These are phyloP conservation scores for Aplidium turbinatum DNA, from an alignment of 23 tunicate genomes.

Conservation along the genomic window DNA sequence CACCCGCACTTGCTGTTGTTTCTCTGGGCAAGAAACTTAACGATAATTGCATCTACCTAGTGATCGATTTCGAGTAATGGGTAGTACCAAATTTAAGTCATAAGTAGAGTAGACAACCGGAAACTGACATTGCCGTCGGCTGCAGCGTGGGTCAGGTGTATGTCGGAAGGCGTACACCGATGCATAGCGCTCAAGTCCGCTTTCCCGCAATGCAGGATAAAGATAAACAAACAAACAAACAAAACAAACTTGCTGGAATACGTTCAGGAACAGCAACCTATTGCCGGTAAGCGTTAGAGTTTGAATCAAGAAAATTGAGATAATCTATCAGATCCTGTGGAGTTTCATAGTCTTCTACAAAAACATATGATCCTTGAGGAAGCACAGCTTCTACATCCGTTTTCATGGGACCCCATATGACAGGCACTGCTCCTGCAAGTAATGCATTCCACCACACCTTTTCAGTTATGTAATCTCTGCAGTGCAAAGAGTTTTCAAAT, in stretches of 20 bases:
- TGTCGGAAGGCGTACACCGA: too few relatives aligned
- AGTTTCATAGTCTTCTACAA: constrained; percentile 13
- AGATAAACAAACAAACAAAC: too few relatives aligned
- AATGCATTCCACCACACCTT: constrained; percentile 19
- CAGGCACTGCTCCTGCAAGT: constrained; percentile 6
- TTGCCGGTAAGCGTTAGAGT: background rate
- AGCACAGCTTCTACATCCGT: constrained; percentile 6
- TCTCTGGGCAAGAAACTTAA: too few relatives aligned
- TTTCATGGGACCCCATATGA: constrained; percentile 12
- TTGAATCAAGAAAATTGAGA: background rate
- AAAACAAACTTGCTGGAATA: constrained; percentile 25
- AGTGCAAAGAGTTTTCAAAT: constrained; percentile 14
- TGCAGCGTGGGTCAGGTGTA: too few relatives aligned
- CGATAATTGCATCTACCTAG: too few relatives aligned
- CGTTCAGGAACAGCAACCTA: background rate
- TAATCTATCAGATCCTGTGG: background rate
- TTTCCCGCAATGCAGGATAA: too few relatives aligned
- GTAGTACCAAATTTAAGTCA: too few relatives aligned
- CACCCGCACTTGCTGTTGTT: too few relatives aligned
- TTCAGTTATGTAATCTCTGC: constrained; percentile 22
- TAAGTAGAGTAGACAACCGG: too few relatives aligned
- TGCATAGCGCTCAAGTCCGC: too few relatives aligned
- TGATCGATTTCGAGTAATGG: too few relatives aligned
- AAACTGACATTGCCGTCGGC: too few relatives aligned
- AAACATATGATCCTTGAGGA: background rate